Percentiles rank a stretch among this genome's conserved stretches.
Conservation (phyloP, 2,113 vertebrate genomes). For the Myiozetetes cayanensis region DNA sequence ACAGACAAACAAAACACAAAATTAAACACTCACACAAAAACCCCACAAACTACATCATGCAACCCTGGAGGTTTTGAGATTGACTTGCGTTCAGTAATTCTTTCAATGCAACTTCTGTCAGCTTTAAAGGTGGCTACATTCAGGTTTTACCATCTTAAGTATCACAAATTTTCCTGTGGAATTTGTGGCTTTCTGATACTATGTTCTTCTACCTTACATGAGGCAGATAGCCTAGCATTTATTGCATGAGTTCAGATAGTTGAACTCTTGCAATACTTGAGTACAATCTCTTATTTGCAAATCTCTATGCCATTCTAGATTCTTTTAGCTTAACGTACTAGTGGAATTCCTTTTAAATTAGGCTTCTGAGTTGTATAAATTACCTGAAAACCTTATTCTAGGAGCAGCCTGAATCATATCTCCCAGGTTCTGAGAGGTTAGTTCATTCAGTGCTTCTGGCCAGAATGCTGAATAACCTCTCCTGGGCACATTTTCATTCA, state of each 20-base stretch:
- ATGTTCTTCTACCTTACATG: not conserved
- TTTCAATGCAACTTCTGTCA: not conserved
- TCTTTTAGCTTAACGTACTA: not conserved
- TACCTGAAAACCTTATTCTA: not conserved
- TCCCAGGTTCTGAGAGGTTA: not conserved
- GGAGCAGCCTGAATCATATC: not conserved
- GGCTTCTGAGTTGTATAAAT: not conserved
- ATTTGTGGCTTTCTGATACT: not conserved
- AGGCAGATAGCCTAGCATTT: not conserved
- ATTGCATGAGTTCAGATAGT: not conserved
- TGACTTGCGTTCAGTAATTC: accelerated
- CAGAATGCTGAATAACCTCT: not conserved
- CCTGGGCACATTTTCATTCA: not conserved
- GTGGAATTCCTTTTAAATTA: not conserved
- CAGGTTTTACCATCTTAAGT: not conserved
- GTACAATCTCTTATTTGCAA: not conserved
- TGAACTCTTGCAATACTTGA: not conserved
- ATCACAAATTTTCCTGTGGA: not conserved
- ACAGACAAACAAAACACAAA: not conserved
- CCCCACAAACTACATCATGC: accelerated
- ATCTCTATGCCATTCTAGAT: not conserved
- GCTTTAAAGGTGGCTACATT: not conserved
- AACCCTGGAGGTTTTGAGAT: not conserved
- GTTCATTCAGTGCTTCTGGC: not conserved
- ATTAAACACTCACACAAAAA: accelerated